Evolutionary conservation across 1,140 invertebrate genomes (phyloP).

Genomic region (Euschistus heros): DNA sequence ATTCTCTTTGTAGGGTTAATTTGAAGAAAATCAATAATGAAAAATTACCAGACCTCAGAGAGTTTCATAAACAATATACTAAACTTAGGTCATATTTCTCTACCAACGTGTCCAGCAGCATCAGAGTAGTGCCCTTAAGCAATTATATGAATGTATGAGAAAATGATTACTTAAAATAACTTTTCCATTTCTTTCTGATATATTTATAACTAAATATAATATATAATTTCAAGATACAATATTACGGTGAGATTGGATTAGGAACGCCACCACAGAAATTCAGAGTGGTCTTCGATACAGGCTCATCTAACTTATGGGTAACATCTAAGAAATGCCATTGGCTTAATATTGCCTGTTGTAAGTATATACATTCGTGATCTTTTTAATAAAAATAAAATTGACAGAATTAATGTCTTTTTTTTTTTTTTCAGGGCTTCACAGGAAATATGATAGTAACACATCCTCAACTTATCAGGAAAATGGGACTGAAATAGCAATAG

Average conservation of each 20-base stretch:
- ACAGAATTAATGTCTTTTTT: too few species aligned
- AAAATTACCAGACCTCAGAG: too few species aligned
- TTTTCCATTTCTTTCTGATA: neutral
- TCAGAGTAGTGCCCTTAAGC: constrained; percentile 5
- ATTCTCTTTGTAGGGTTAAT: too few species aligned
- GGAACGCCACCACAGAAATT: constrained; percentile 89
- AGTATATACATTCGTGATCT: constrained; percentile 37
- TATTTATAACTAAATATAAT: neutral
- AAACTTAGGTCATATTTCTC: too few species aligned
- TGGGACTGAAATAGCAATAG: constrained; percentile 19
- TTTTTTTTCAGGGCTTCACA: constrained; percentile 25
- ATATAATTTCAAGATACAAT: constrained; percentile 69
- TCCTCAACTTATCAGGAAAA: constrained; percentile 23
- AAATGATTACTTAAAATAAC: neutral
- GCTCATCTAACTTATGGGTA: constrained; percentile 97
- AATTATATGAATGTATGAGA: constrained; percentile 22
- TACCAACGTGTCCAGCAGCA: neutral
- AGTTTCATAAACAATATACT: too few species aligned
- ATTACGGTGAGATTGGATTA: constrained; percentile 88
- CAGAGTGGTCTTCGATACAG: constrained; percentile 95
- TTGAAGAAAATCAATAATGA: too few species aligned
- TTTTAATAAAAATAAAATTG: too few species aligned
- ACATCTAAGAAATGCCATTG: constrained; percentile 89
- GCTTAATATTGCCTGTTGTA: constrained; percentile 90
- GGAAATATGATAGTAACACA: constrained; percentile 23